These are phyloP conservation scores for Prolemur simus DNA, from an alignment of 2,113 vertebrate species.

Conservation along the genomic window DNA sequence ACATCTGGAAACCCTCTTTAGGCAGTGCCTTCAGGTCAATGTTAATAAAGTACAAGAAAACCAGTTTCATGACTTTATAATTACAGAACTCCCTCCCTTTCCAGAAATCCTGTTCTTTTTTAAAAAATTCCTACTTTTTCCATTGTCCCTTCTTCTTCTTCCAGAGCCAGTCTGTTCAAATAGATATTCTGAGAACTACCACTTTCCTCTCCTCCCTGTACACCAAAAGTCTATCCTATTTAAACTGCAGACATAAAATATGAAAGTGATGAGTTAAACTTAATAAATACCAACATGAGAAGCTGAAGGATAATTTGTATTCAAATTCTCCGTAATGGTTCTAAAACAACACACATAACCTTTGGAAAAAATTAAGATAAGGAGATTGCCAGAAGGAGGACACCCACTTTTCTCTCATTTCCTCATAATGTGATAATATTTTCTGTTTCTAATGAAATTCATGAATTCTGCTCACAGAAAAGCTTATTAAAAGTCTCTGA, in stretches of 20 bases:
- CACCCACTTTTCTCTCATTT: not conserved
- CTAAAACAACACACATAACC: not conserved
- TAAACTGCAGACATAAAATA: not conserved
- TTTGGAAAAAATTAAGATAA: not conserved
- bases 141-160: not conserved
- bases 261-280: not conserved
- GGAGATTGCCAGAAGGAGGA: not conserved
- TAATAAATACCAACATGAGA: not conserved
- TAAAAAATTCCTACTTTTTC: not conserved
- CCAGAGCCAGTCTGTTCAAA: not conserved
- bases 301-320: not conserved
- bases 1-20: not conserved
- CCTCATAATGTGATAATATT: not conserved
- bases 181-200: not conserved
- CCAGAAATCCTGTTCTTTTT: not conserved
- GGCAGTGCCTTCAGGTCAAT: not conserved
- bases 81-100: not conserved
- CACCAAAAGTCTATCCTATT: not conserved
- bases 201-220: not conserved
- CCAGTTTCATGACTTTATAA: not conserved
- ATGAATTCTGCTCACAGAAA: not conserved
- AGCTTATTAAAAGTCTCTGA: not conserved
- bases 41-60: constrained; percentile 5
- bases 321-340: not conserved
- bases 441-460: not conserved